Percentiles rank a stretch among this genome's conserved stretches.
phyloP scores from a whole-genome alignment of 1,140 invertebrate genomes.

The Cheumatopsyche charites region DNA sequence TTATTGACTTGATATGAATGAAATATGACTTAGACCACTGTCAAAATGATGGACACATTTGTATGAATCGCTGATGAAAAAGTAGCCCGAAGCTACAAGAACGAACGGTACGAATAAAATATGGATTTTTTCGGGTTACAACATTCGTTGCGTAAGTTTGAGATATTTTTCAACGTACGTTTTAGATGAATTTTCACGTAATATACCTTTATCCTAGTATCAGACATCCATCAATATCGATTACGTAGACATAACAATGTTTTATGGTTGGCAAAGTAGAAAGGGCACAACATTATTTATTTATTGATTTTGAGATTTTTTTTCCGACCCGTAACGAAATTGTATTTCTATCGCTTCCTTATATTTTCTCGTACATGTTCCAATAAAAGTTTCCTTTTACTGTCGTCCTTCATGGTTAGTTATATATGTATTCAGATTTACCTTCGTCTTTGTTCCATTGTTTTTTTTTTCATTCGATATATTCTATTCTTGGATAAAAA shows the following conservation, averaged over 20 bases:
- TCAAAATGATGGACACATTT: too few relatives aligned
- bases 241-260: slow-evolving; percentile 18
- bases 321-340: background rate
- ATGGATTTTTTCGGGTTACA: background rate
- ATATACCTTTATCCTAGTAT: slow-evolving; percentile 12
- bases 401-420: too few relatives aligned
- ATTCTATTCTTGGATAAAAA: too few relatives aligned
- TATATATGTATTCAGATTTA: too few relatives aligned
- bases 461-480: too few relatives aligned
- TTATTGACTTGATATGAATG: too few relatives aligned
- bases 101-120: background rate
- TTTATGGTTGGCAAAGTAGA: background rate
- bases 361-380: too few relatives aligned
- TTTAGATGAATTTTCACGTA: slow-evolving; percentile 14
- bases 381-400: too few relatives aligned
- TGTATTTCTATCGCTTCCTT: too few relatives aligned
- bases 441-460: too few relatives aligned
- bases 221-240: slow-evolving; percentile 16
- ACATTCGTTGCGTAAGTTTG: background rate
- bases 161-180: background rate
- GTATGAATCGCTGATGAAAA: background rate
- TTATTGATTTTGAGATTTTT: background rate
- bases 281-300: background rate
- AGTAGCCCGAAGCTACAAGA: background rate
- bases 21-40: too few relatives aligned